Evolutionary conservation across 2,888 invertebrate genomes (phyloP), one percentile per base, ranked within the genome.

Genomic region (Agrotis puta): DNA sequence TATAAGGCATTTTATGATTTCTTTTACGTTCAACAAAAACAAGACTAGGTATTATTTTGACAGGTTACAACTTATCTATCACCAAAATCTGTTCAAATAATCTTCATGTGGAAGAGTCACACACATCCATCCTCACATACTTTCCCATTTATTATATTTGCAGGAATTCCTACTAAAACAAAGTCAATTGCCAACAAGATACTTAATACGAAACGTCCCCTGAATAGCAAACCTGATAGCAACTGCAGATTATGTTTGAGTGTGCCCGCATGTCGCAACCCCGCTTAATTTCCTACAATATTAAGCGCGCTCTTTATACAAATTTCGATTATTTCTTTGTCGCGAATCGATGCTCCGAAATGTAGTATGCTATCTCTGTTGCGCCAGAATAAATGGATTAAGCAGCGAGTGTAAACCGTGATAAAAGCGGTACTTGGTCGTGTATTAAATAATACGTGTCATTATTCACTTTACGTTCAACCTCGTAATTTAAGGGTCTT

Each of bases 221-320:
- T 89, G 88, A 91, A 93, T 91, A 88, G 39, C 11, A 39, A 39
- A 39, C 92, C 92, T 90, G 94, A 94, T 95, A 93, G 91, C 89
- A 89, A 90, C 88, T 90, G 88, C 89, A 92, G 94, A 94, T 94
- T 92, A 88, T 51, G 90, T 90, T 88, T 90, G 92, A 92, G 89
- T 91, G 91, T 89, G 89, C 94, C 94, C 94, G 94, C 94, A 94
- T 94, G 89, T 91, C 85, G 87, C 90, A 87, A 87, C 87, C 85
- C 84, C 81, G 86, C 91, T 90, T 92, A 91, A 93, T 93, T 91
- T 90, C 84, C 88, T 89, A 87, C 87, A 90, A 89, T 90, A 90
- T 90, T 39, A 39, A 39, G 11, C 88, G 63, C 50, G 24, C 64
- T 68, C 43, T 82, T 88, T 88, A 91, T 91, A 89, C 89, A 92